Evolutionary conservation across 2,797 vertebrate genomes (phyloP).

Genomic region (Liasis olivaceus): DNA sequence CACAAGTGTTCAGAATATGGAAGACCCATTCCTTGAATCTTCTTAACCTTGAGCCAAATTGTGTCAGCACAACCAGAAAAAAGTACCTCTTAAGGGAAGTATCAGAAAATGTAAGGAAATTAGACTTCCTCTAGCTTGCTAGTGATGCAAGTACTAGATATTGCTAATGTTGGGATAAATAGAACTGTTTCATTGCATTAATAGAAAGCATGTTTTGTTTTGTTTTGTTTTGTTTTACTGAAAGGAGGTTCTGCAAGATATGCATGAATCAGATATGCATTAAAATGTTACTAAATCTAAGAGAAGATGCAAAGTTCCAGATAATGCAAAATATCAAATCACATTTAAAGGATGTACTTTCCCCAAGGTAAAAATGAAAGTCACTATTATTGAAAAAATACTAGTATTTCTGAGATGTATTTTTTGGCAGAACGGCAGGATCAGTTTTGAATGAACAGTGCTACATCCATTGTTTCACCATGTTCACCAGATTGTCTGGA

Average conservation of each 20-base stretch:
- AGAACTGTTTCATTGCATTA: not conserved
- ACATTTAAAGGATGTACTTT: not conserved
- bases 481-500: not conserved
- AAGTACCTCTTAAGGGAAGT: not conserved
- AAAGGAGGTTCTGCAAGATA: not conserved
- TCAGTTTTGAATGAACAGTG: not conserved
- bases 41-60: not conserved
- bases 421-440: not conserved
- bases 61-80: not conserved
- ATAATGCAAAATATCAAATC: not conserved
- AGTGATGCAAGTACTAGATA: not conserved
- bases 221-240: not conserved
- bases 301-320: too few relatives aligned
- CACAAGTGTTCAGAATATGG: not conserved
- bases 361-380: not conserved
- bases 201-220: not conserved
- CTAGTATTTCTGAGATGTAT: not conserved
- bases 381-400: not conserved
- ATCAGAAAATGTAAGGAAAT: not conserved
- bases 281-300: not conserved
- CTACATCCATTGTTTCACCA: not conserved
- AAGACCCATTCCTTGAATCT: not conserved
- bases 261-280: not conserved
- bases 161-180: not conserved
- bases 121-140: not conserved